Percentiles rank a stretch among this genome's conserved stretches.
phyloP scores from a whole-genome alignment of 2,113 vertebrate genomes.

The Indicator indicator region DNA sequence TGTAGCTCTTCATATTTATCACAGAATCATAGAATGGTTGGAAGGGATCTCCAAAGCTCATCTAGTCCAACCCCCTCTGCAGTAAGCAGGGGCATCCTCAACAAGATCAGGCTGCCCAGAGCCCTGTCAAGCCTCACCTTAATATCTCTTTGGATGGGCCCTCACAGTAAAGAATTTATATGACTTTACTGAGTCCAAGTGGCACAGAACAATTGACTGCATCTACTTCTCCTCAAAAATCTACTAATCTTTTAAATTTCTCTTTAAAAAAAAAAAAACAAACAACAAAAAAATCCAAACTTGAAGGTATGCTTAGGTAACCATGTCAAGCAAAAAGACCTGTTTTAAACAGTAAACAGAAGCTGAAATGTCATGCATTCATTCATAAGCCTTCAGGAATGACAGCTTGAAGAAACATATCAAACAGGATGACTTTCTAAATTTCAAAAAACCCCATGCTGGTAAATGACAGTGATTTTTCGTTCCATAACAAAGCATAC shows the following conservation, averaged over 20 bases:
- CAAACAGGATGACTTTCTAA: slow-evolving; percentile 1
- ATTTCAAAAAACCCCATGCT: neutral
- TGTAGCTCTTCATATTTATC: neutral
- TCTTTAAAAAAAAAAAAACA: neutral
- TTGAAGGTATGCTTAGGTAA: neutral
- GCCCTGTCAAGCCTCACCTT: too few species aligned
- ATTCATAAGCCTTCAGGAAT: slow-evolving; percentile 26
- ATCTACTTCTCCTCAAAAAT: neutral
- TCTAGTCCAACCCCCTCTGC: too few species aligned
- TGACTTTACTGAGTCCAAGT: neutral
- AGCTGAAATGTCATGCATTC: slow-evolving; percentile 43
- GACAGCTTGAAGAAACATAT: slow-evolving; percentile 29
- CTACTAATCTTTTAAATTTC: neutral
- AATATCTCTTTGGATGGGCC: too few species aligned
- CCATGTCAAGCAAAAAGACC: neutral
- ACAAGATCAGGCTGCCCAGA: too few species aligned
- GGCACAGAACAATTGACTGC: neutral
- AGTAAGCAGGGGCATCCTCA: too few species aligned
- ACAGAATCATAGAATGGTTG: too few species aligned
- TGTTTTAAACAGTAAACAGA: slow-evolving; percentile 44
- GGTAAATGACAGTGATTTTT: slow-evolving; percentile 51
- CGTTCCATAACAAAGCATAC: slow-evolving; percentile 17
- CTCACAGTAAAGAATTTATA: too few species aligned
- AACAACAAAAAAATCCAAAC: neutral
- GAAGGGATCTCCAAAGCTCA: too few species aligned